Conservation (phyloP, 2,797 vertebrate species). For the Peromyscus aztecus region DNA sequence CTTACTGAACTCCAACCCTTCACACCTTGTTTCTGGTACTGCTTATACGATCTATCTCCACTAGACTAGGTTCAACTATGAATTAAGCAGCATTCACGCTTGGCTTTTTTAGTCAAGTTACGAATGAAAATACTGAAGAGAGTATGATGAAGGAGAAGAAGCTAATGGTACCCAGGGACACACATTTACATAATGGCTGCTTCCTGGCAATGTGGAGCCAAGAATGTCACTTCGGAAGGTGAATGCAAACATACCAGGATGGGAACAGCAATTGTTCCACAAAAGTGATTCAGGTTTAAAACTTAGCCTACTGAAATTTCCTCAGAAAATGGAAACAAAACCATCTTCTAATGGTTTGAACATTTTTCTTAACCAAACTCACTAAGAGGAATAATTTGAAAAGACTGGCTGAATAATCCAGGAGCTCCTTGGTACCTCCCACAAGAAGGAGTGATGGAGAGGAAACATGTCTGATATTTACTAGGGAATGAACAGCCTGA, state of each 20-base stretch:
- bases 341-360: constrained; percentile 35
- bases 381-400: constrained; percentile 36
- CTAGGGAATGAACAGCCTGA: neutral
- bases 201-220: neutral
- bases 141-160: neutral
- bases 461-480: constrained; percentile 35
- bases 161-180: neutral
- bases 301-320: constrained; percentile 35
- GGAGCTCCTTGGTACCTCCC: neutral
- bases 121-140: constrained; percentile 7
- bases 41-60: neutral
- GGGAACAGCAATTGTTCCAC: neutral
- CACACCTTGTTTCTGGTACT: neutral
- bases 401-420: constrained; percentile 21
- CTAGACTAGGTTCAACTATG: neutral
- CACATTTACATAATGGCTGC: neutral
- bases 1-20: neutral
- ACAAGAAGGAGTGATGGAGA: constrained; percentile 32
- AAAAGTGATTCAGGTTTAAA: constrained; percentile 44
- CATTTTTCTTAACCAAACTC: constrained; percentile 45
- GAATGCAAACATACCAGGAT: neutral
- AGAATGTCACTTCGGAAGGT: constrained; percentile 22
- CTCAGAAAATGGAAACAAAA: neutral
- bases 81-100: neutral
- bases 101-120: constrained; percentile 34